These are phyloP conservation scores for Arvicanthis niloticus DNA, from an alignment of 2,113 vertebrate genomes.

Conservation along the genomic window DNA sequence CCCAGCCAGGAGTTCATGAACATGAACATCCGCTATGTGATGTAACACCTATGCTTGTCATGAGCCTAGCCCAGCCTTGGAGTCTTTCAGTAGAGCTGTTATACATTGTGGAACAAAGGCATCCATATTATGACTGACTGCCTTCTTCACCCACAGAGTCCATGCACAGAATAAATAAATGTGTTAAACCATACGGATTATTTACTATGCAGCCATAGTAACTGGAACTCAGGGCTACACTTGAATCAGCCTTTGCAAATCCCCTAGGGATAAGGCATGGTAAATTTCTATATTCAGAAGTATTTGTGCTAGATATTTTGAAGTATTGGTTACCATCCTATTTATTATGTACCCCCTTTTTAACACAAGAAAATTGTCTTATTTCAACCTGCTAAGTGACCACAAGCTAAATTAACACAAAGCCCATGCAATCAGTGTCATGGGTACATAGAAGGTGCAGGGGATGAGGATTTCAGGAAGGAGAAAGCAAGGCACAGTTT, in stretches of 20 bases:
- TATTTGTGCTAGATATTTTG: background rate
- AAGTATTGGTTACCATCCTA: background rate
- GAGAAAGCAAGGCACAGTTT: background rate
- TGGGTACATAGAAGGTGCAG: fast-evolving
- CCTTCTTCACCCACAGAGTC: background rate
- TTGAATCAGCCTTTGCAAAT: background rate
- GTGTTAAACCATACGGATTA: background rate
- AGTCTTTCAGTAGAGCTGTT: no score
- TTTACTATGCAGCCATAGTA: background rate
- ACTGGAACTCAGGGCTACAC: background rate
- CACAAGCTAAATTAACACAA: background rate
- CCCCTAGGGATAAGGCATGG: background rate
- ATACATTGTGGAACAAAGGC: background rate
- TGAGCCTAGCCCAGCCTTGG: background rate
- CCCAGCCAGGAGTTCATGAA: background rate
- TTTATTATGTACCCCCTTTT: background rate
- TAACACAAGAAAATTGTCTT: background rate
- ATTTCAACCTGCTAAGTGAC: background rate
- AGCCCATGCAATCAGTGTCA: background rate
- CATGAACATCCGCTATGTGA: no score
- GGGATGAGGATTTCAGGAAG: fast-evolving
- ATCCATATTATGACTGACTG: background rate
- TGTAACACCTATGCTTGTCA: background rate
- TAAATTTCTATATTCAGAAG: background rate
- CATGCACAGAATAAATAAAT: background rate